Percentiles rank a stretch among this genome's conserved stretches.
Conservation (phyloP, 2,113 vertebrate genomes). For the Thamnaconus septentrionalis region DNA sequence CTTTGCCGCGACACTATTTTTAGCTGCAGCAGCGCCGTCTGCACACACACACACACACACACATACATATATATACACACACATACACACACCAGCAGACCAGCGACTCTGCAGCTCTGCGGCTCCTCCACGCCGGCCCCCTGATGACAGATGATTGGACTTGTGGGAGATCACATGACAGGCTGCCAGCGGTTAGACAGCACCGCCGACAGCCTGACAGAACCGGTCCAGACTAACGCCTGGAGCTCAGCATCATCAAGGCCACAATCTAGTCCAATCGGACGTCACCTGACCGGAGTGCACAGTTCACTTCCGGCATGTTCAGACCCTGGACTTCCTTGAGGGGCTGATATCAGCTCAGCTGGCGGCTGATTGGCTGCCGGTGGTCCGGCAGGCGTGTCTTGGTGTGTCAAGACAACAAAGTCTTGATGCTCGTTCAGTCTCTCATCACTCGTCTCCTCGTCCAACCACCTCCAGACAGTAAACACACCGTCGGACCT, state of each 20-base stretch:
- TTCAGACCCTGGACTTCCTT: not conserved
- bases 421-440: no score
- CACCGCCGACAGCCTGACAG: not conserved
- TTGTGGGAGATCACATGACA: conserved; percentile 43
- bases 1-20: no score
- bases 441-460: no score
- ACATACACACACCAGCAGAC: not conserved
- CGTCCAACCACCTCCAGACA: no score
- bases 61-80: no score
- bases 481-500: no score
- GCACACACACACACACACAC: no score
- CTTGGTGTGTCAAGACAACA: not conserved
- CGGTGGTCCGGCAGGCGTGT: not conserved
- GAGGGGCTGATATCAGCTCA: not conserved
- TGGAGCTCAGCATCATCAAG: no score
- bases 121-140: conserved; percentile 6
- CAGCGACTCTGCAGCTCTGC: conserved; percentile 9
- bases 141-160: conserved; percentile 49
- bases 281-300: no score
- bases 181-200: not conserved
- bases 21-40: no score
- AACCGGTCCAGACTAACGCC: not conserved
- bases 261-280: no score
- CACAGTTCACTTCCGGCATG: not conserved
- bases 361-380: not conserved